Conservation (phyloP, 1,140 invertebrate genomes). For the Kradibia gibbosae region DNA sequence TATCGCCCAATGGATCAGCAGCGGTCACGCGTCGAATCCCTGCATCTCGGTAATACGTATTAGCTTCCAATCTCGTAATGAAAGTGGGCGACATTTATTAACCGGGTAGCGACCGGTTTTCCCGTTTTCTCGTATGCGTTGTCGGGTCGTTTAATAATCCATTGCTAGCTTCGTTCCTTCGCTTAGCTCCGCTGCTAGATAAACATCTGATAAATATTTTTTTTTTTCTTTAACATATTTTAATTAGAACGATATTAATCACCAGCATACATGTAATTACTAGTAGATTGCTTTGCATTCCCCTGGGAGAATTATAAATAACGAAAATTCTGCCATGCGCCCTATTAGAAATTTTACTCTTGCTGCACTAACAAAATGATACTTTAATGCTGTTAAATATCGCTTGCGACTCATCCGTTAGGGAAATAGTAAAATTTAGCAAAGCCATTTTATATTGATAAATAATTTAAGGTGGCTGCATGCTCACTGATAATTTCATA, state of each 20-base stretch:
- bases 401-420: too few relatives aligned
- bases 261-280: slow-evolving; percentile 22
- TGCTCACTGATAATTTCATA: not conserved
- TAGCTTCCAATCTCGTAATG: slow-evolving; percentile 40
- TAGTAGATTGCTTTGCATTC: too few relatives aligned
- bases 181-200: slow-evolving; percentile 39
- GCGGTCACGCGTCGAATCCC: not conserved
- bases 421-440: too few relatives aligned
- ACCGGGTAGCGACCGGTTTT: slow-evolving; percentile 42
- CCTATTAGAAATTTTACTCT: not conserved
- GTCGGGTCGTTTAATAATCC: slow-evolving; percentile 37
- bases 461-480: not conserved
- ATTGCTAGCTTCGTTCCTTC: slow-evolving; percentile 4
- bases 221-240: slow-evolving; percentile 37
- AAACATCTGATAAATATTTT: slow-evolving; percentile 45
- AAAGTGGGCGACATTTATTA: slow-evolving; percentile 49
- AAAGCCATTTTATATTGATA: too few relatives aligned
- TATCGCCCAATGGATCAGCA: not conserved
- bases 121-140: slow-evolving; percentile 5
- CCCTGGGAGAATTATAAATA: slow-evolving; percentile 23
- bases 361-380: not conserved
- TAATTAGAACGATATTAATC: slow-evolving; percentile 51
- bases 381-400: not conserved
- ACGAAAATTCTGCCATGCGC: not conserved
- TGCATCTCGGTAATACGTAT: slow-evolving; percentile 11